Evolutionary conservation across 2,888 invertebrate species (phyloP), one percentile per base, ranked within the genome.

Genomic region (Pachydiplax longipennis): DNA sequence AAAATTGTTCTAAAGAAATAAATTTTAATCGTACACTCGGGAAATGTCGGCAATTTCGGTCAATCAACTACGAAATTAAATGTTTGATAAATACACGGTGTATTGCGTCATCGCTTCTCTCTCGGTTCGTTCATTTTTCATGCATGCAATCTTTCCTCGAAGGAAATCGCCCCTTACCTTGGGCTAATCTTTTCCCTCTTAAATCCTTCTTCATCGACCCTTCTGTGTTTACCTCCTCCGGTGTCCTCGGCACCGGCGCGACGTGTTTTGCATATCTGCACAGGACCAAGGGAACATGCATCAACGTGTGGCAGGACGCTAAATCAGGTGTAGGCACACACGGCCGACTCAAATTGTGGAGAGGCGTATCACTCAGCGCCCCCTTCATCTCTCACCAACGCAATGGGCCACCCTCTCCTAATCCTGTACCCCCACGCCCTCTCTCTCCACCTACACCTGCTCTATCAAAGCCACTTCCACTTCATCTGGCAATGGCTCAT

Each of bases 241-340:
- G 35, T 87, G 83, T 61, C 83, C 83, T 58, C 83, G 83, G 35
- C 65, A 25, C 87, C 58, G 83, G 35, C 87, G 58, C 87, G 61
- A 31, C 58, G 87, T 87, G 61, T 65, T 87, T 87, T 87, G 87
- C 87, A 87, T 87, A 87, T 87, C 87, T 87, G 61, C 61, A 15
- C 87, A 61, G 61, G 37, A 37, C 61, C 13, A 37, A 61, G 22
- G 87, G 61, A 37, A 61, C 87, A 87, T 83, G 83, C 53, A 83
- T 83, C 83, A 83, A 83, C 83, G 83, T 35, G 83, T 58, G 83
- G 83, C 83, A 87, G 61, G 87, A 61, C 87, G 87, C 87, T 87
- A 87, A 87, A 87, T 87, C 87, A 61, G 61, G 22, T 73, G 73
- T 73, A 31, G 61, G 37, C 87, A n/a, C 61, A 61, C 87, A 87